These are phyloP conservation scores for Huso huso DNA, from an alignment of 2,797 vertebrate species.

Conservation along the genomic window DNA sequence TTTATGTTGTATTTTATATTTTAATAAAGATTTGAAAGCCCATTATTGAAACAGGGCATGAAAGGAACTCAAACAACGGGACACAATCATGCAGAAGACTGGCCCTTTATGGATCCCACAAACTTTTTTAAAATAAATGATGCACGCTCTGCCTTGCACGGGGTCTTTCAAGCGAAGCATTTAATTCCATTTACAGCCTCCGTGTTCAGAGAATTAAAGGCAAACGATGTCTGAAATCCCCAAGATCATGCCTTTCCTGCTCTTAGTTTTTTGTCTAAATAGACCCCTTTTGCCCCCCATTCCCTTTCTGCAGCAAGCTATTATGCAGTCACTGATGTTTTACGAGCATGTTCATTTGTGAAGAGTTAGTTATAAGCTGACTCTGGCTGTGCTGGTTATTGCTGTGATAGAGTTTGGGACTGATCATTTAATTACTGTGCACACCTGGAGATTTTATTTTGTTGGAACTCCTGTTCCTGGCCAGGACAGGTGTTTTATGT, in stretches of 20 bases:
- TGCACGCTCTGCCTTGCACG: constrained; percentile 4
- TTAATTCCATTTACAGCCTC: constrained; percentile 19
- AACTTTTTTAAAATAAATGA: constrained; percentile 23
- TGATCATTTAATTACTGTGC: too few relatives aligned
- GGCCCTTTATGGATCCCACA: constrained; percentile 2
- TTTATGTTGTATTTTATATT: neutral
- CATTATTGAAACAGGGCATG: constrained; percentile 2
- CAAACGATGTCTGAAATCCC: constrained; percentile 10
- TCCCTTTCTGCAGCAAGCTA: neutral
- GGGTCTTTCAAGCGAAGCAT: constrained; percentile 11
- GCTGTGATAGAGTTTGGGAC: too few relatives aligned
- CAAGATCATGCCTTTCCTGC: neutral
- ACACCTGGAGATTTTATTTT: constrained; percentile 8
- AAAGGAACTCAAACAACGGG: neutral
- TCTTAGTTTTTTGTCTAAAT: constrained; percentile 13
- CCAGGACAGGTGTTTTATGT: neutral
- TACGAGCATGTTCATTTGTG: constrained; percentile 19
- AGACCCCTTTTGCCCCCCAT: neutral
- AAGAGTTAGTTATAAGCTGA: constrained; percentile 18
- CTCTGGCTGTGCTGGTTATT: too few relatives aligned
- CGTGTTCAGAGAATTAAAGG: constrained; percentile 10
- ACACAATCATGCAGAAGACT: too few relatives aligned
- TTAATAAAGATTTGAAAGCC: neutral
- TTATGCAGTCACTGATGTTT: constrained; percentile 14
- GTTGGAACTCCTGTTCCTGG: constrained; percentile 26